Evolutionary conservation across 2,888 invertebrate species (phyloP).

Genomic region (Drosophila pegasa): DNA sequence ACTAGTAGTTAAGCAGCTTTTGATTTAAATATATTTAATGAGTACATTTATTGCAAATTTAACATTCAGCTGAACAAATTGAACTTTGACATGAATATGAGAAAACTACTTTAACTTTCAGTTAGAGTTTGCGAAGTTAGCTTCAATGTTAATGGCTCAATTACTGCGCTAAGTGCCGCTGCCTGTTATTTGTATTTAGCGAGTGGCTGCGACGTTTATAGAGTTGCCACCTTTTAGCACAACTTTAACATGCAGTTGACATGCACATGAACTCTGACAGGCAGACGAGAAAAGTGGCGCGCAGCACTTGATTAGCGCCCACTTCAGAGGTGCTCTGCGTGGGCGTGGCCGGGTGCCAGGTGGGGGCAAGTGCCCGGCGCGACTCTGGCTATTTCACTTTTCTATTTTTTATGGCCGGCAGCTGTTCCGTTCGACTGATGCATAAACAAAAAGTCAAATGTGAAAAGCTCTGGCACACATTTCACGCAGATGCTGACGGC

Average conservation of each 20-base stretch:
- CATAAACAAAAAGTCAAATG: conserved; percentile 40
- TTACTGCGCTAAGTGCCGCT: not conserved
- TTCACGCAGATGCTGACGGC: conserved; percentile 33
- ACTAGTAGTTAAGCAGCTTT: not conserved
- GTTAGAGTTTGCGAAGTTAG: not conserved
- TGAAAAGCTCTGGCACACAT: conserved; percentile 47
- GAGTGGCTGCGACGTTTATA: not conserved
- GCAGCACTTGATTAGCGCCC: conserved; percentile 8
- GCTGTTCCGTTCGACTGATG: conserved; percentile 31
- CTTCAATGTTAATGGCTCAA: not conserved
- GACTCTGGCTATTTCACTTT: conserved; percentile 17
- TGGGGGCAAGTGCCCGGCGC: conserved; percentile 10
- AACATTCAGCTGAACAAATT: not conserved
- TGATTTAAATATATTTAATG: not conserved
- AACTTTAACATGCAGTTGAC: not conserved
- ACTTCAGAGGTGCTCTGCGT: not conserved
- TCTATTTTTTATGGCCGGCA: conserved; percentile 43
- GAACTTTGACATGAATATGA: not conserved
- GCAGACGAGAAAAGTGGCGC: conserved; percentile 1
- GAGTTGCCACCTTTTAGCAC: not conserved
- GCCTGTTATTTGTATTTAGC: not conserved
- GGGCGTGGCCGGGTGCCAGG: conserved; percentile 1
- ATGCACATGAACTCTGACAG: conserved; percentile 11
- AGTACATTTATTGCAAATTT: not conserved
- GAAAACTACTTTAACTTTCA: not conserved